These are phyloP conservation scores for Opisthograptis luteolata DNA, from an alignment of 2,888 invertebrate genomes.

Conservation along the genomic window DNA sequence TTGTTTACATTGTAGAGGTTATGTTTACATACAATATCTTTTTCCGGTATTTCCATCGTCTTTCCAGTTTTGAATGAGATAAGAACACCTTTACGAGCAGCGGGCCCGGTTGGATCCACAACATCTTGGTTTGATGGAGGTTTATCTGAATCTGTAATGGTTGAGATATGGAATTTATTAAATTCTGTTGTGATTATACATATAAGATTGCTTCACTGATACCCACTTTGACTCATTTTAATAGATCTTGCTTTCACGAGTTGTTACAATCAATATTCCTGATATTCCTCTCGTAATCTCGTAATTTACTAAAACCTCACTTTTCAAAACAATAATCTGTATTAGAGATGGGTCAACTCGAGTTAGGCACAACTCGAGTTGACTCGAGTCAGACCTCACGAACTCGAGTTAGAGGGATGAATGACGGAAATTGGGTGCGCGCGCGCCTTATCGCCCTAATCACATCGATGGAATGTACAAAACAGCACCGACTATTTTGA, in stretches of 20 bases:
- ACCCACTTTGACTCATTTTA: conserved; percentile 4
- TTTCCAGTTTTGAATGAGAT: conserved; percentile 93
- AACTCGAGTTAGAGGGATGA: too few species aligned
- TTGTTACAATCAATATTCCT: too few species aligned
- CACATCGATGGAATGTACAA: too few species aligned
- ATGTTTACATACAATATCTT: conserved; percentile 89
- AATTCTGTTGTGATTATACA: not conserved
- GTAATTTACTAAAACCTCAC: too few species aligned
- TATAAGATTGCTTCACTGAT: not conserved
- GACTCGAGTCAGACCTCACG: too few species aligned
- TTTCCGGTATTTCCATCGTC: conserved; percentile 93
- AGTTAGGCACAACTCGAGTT: too few species aligned
- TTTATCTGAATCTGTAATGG: conserved; percentile 73
- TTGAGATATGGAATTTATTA: not conserved
- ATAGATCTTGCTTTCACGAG: not conserved
- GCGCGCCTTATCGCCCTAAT: too few species aligned
- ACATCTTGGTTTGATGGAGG: conserved; percentile 67
- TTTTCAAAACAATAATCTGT: too few species aligned
- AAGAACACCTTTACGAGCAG: conserved; percentile 91
- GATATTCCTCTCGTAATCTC: too few species aligned
- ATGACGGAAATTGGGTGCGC: too few species aligned
- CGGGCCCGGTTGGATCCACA: conserved; percentile 90
- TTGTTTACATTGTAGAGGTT: conserved; percentile 48
- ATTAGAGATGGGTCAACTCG: too few species aligned
- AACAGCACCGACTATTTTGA: too few species aligned